Conservation (phyloP, 2,888 invertebrate species). For the Clivina fossor region DNA sequence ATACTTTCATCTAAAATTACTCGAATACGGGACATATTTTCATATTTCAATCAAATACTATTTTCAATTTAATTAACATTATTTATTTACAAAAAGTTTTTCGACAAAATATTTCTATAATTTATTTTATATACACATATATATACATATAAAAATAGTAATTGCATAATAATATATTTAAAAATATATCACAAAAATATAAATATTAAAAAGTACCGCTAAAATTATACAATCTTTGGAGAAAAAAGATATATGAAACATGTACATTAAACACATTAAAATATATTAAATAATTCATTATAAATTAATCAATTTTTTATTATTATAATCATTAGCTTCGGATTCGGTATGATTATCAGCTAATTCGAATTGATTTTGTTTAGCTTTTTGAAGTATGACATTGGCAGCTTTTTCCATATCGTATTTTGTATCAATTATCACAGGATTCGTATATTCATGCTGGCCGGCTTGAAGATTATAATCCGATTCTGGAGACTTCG, state of each 20-base stretch:
- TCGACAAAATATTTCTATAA: neutral
- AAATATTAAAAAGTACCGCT: slow-evolving; percentile 5
- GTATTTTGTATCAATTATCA: slow-evolving; percentile 36
- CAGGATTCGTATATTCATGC: slow-evolving; percentile 49
- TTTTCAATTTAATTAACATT: neutral
- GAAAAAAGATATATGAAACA: slow-evolving; percentile 21
- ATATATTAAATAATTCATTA: slow-evolving; percentile 14
- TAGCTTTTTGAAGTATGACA: slow-evolving; percentile 39
- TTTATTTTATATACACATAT: slow-evolving; percentile 14
- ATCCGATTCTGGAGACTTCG: slow-evolving; percentile 37
- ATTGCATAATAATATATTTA: slow-evolving; percentile 16
- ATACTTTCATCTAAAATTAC: too few relatives aligned
- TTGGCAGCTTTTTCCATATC: slow-evolving; percentile 40
- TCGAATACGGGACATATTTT: too few relatives aligned
- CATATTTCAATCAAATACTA: neutral
- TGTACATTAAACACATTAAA: slow-evolving; percentile 11
- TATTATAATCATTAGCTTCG: slow-evolving; percentile 7
- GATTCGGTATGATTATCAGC: slow-evolving; percentile 21
- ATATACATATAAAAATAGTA: slow-evolving; percentile 13
- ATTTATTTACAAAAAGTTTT: neutral
- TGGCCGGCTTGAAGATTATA: slow-evolving; percentile 46
- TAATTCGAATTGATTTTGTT: slow-evolving; percentile 31
- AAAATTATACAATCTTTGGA: slow-evolving; percentile 16
- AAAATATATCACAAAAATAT: slow-evolving; percentile 21
- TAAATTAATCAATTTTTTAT: slow-evolving; percentile 23